phyloP scores from a whole-genome alignment of 1,140 invertebrate species.

The Sipha flava region DNA sequence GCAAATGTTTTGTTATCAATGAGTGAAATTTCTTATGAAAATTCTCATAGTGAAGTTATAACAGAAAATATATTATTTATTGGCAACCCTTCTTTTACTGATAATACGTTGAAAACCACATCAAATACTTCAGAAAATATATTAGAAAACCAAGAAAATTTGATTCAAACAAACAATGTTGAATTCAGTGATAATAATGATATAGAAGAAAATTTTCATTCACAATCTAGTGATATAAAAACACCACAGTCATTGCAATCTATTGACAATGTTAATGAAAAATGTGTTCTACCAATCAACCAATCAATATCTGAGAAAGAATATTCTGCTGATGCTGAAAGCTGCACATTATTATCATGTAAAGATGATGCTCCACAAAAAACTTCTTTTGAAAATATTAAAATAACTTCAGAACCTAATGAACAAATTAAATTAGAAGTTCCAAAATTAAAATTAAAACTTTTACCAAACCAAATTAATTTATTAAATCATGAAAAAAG shows the following conservation, averaged over 20 bases:
- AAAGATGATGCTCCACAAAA: neutral
- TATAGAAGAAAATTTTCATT: neutral
- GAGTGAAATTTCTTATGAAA: neutral
- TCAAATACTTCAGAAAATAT: neutral
- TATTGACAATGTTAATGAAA: neutral
- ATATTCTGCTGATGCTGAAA: neutral
- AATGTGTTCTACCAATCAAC: neutral
- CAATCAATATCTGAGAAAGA: neutral
- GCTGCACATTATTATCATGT: neutral
- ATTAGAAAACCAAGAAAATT: neutral
- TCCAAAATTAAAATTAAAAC: neutral
- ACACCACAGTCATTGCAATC: neutral
- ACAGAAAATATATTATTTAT: neutral
- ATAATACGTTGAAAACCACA: neutral
- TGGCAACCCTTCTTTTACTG: neutral
- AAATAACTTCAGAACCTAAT: neutral
- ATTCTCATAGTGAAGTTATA: neutral
- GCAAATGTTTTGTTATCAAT: slow-evolving; percentile 17
- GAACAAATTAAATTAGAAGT: neutral
- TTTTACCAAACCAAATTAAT: neutral
- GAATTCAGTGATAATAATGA: neutral
- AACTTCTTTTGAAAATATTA: neutral
- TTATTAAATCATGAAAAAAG: neutral
- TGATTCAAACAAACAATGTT: neutral
- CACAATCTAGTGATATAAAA: neutral